These are phyloP conservation scores for Myocastor coypus DNA, from an alignment of 2,113 vertebrate genomes.

Conservation along the genomic window DNA sequence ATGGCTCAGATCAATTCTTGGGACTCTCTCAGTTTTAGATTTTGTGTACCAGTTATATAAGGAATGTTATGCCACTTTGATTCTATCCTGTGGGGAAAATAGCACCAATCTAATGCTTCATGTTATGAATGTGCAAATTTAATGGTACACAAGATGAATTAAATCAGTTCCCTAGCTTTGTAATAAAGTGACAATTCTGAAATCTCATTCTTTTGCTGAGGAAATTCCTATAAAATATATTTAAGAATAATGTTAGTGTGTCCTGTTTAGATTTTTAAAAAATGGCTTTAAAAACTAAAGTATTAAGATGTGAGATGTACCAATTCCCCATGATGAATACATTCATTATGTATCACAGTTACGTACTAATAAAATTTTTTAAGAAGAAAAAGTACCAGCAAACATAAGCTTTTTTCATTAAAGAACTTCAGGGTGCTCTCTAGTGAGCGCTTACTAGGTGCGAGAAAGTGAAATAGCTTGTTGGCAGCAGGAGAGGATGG, in stretches of 20 bases:
- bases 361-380: neutral
- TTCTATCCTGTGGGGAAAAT: neutral
- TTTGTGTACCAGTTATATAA: neutral
- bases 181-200: conserved; percentile 14
- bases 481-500: neutral
- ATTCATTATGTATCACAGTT: neutral
- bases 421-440: neutral
- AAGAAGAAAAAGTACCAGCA: conserved; percentile 32
- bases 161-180: neutral
- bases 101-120: conserved; percentile 17
- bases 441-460: neutral
- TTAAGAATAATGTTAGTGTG: conserved; percentile 3
- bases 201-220: conserved; percentile 8
- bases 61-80: neutral
- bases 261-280: conserved; percentile 22
- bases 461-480: neutral
- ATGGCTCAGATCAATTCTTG: conserved; percentile 15
- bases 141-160: neutral
- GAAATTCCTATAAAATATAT: neutral
- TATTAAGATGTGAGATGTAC: neutral
- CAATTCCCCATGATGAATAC: neutral
- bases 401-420: neutral
- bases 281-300: neutral
- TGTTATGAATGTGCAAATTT: conserved; percentile 24
- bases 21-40: neutral